Percentiles rank a stretch among this genome's conserved stretches.
phyloP scores from a whole-genome alignment of 2,888 invertebrate species.

The Stenoptilia bipunctidactyla region DNA sequence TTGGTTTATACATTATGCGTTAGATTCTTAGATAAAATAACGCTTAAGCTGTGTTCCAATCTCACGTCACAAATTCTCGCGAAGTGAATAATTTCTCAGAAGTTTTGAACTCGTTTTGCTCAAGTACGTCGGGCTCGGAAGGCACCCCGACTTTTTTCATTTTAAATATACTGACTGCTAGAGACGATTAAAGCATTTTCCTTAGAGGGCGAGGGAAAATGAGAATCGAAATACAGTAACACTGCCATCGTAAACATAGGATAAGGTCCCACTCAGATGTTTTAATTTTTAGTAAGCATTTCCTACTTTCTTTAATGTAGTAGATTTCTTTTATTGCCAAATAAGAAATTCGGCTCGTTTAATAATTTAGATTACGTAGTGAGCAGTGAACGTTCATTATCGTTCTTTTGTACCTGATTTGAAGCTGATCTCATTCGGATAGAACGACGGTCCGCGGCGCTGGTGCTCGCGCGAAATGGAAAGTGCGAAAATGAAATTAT shows the following conservation, averaged over 20 bases:
- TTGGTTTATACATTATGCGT: not conserved
- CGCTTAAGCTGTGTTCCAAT: slow-evolving; percentile 25
- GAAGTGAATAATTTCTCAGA: slow-evolving; percentile 20
- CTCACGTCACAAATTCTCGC: slow-evolving; percentile 23
- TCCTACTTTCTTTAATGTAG: slow-evolving; percentile 59
- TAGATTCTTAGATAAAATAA: slow-evolving; percentile 7
- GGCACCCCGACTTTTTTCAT: slow-evolving; percentile 16
- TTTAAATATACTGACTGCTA: slow-evolving; percentile 23
- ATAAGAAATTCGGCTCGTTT: slow-evolving; percentile 66
- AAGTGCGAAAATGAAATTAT: slow-evolving; percentile 73
- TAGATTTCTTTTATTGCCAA: slow-evolving; percentile 66
- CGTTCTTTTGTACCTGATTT: slow-evolving; percentile 71
- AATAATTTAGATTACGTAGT: slow-evolving; percentile 71
- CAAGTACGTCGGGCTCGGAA: slow-evolving; percentile 6
- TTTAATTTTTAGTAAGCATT: slow-evolving; percentile 68
- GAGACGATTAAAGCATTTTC: slow-evolving; percentile 31
- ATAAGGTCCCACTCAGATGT: slow-evolving; percentile 38
- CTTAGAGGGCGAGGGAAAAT: slow-evolving; percentile 31
- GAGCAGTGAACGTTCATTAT: slow-evolving; percentile 70
- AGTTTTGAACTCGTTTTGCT: slow-evolving; percentile 23
- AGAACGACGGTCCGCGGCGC: slow-evolving; percentile 63
- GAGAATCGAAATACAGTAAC: slow-evolving; percentile 48
- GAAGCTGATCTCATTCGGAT: slow-evolving; percentile 66
- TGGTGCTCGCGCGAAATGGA: slow-evolving; percentile 62
- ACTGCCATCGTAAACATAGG: slow-evolving; percentile 49